Percentiles rank a stretch among this genome's conserved stretches.
Evolutionary conservation across 2,888 invertebrate species (phyloP).

Genomic region (Cremastobaeus sp.): DNA sequence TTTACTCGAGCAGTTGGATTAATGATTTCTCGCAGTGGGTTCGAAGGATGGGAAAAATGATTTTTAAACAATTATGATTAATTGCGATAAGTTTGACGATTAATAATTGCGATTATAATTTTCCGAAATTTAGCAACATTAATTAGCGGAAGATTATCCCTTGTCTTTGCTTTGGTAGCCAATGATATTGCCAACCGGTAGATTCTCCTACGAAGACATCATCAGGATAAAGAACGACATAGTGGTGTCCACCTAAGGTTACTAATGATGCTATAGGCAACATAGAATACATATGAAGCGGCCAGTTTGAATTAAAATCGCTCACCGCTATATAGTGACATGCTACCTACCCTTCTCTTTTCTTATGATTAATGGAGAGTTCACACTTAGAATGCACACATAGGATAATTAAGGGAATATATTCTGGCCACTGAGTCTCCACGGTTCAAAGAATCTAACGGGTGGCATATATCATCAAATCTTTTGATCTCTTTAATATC

Average conservation of each 20-base stretch:
- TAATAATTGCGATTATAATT: not conserved
- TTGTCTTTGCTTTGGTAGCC: conserved; percentile 40
- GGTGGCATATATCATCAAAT: conserved; percentile 67
- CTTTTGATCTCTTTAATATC: conserved; percentile 60
- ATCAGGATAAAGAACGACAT: conserved; percentile 77
- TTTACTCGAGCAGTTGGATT: conserved; percentile 50
- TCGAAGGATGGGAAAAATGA: too few species aligned
- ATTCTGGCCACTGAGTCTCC: conserved; percentile 77
- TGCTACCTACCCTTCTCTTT: conserved; percentile 72
- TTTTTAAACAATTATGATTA: too few species aligned
- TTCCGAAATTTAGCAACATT: not conserved
- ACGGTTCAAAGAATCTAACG: conserved; percentile 74
- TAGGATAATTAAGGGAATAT: conserved; percentile 78
- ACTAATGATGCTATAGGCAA: conserved; percentile 77
- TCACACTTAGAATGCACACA: conserved; percentile 79
- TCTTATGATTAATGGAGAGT: conserved; percentile 78
- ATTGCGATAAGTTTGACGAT: not conserved
- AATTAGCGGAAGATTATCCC: not conserved
- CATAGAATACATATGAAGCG: conserved; percentile 77
- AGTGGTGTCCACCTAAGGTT: conserved; percentile 77
- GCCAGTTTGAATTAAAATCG: conserved; percentile 78
- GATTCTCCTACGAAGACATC: conserved; percentile 70
- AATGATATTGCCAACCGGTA: conserved; percentile 67
- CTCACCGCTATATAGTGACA: conserved; percentile 71
- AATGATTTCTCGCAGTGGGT: too few species aligned